A percentile compares a stretch with the other conserved stretches of the same genome.
These are phyloP conservation scores for Rhyacichthys aspro DNA, from an alignment of 2,797 vertebrate genomes.

Conservation along the genomic window DNA sequence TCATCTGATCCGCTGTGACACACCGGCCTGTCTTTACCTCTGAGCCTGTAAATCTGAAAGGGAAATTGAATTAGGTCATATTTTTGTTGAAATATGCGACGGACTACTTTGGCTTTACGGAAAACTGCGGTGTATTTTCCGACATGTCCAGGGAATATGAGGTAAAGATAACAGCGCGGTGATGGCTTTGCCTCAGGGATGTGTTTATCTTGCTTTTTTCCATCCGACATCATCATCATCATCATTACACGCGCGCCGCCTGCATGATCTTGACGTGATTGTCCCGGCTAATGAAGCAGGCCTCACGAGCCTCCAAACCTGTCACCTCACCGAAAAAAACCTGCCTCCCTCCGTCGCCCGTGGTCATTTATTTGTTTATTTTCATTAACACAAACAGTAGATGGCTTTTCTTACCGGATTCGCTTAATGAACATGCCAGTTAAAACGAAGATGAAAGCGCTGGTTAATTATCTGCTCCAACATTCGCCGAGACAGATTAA, in stretches of 20 bases:
- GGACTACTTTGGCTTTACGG: no score
- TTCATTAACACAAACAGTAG: slow-evolving; percentile 71
- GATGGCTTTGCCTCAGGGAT: slow-evolving; percentile 31
- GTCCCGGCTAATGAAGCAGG: slow-evolving; percentile 59
- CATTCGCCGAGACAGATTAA: slow-evolving; percentile 69
- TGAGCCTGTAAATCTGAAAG: slow-evolving; percentile 50
- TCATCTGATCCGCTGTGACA: slow-evolving; percentile 65
- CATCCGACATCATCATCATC: slow-evolving; percentile 52
- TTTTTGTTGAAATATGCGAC: no score
- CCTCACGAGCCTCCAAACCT: slow-evolving; percentile 34
- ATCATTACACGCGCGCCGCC: slow-evolving; percentile 43
- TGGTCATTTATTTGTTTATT: slow-evolving; percentile 71
- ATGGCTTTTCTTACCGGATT: slow-evolving; percentile 52
- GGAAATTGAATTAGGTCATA: slow-evolving; percentile 44
- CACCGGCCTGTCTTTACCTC: slow-evolving; percentile 26
- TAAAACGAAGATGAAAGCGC: slow-evolving; percentile 74
- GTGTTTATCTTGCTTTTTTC: slow-evolving; percentile 53
- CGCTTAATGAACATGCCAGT: slow-evolving; percentile 75
- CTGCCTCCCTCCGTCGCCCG: slow-evolving; percentile 53
- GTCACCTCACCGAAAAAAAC: slow-evolving; percentile 56
- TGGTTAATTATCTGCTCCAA: slow-evolving; percentile 78
- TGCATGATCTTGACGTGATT: slow-evolving; percentile 59
- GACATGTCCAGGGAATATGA: slow-evolving; percentile 20
- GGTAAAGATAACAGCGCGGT: slow-evolving; percentile 16
- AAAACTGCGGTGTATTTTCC: no score